These are phyloP conservation scores for Synanthedon formicaeformis DNA, from an alignment of 2,888 invertebrate species.

Conservation along the genomic window DNA sequence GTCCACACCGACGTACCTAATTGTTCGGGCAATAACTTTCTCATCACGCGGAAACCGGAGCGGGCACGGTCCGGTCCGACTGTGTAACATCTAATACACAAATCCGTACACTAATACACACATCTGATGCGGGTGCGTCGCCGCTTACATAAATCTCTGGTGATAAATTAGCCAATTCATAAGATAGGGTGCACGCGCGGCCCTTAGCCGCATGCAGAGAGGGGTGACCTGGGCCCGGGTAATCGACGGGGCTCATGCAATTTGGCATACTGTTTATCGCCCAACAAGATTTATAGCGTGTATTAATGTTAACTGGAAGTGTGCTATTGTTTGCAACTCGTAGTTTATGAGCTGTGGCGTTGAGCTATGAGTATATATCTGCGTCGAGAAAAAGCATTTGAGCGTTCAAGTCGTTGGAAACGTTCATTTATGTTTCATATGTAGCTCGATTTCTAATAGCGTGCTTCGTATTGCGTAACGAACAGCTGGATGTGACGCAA, in stretches of 20 bases:
- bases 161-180: slow-evolving; percentile 56
- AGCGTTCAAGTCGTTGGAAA: neutral
- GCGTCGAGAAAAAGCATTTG: slow-evolving; percentile 2
- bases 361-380: slow-evolving; percentile 3
- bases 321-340: slow-evolving; percentile 17
- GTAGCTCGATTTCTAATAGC: slow-evolving; percentile 8
- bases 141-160: slow-evolving; percentile 44
- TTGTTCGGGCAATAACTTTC: slow-evolving; percentile 24
- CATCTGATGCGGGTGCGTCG: slow-evolving; percentile 43
- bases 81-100: slow-evolving; percentile 4
- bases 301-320: slow-evolving; percentile 21
- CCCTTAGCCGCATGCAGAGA: slow-evolving; percentile 29
- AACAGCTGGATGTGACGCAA: slow-evolving; percentile 19
- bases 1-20: slow-evolving; percentile 18
- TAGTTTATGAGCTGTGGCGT: slow-evolving; percentile 21
- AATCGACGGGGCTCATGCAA: slow-evolving; percentile 31
- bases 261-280: slow-evolving; percentile 28
- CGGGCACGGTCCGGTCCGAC: no score
- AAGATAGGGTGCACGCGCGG: slow-evolving; percentile 41
- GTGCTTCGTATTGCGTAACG: slow-evolving; percentile 9
- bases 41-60: slow-evolving; percentile 15
- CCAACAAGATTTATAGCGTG: slow-evolving; percentile 10
- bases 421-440: neutral
- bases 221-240: slow-evolving; percentile 27
- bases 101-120: slow-evolving; percentile 17